Base-by-base conservation (phyloP, 2,888 invertebrate genomes). In the Sylvicola fuscatus region DNA sequence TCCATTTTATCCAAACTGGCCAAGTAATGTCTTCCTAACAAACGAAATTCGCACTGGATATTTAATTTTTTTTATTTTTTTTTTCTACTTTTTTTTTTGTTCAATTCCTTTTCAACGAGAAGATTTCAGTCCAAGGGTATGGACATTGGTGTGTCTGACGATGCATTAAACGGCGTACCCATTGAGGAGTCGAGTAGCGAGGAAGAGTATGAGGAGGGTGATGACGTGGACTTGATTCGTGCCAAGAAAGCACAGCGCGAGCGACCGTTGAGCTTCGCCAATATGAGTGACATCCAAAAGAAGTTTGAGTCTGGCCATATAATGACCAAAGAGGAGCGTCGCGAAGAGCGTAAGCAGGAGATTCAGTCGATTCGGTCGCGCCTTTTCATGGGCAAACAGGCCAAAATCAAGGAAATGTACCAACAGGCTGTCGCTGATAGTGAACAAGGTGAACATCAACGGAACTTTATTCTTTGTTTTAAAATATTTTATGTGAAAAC, bases 361-460 rank as follows among this genome's bases (percentile, higher is more conserved):
- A 77, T 87, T 44, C 81, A 83, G 55, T 79, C 75, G 45, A 82
- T 89, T 46, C 69, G 89, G 37, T 83, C 81, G 47, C 64, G 82
- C 33, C 62, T 89, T 14, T 87, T 84, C 50, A 71, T 82, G 80
- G 86, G 86, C 10, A 86, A 86, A 52, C 86, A 86, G 60, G 83
- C 76, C 0, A 83, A 83, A 50, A 80, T 89, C 60, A 89, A 87
- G 52, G 87, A 87, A 50, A 74, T 83, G 68, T 89, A 89, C 52
- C 87, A 89, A 50, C 84, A 86, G 49, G 87, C 87, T 0, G 81
- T 87, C 1, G 71, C 74, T 45, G 82, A 81, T 47, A 80, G 78
- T 39, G 82, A 80, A 53, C 69, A 72, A 47, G 58, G 65, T n/a
- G n/a, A n/a, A n/a, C n/a, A n/a, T n/a, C n/a, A n/a, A n/a, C n/a